A percentile compares a stretch with the other conserved stretches of the same genome.
phyloP scores from a whole-genome alignment of 30 jellyfish, hydroid and myxozoan genomes.

The Nemopilema nomurai region DNA sequence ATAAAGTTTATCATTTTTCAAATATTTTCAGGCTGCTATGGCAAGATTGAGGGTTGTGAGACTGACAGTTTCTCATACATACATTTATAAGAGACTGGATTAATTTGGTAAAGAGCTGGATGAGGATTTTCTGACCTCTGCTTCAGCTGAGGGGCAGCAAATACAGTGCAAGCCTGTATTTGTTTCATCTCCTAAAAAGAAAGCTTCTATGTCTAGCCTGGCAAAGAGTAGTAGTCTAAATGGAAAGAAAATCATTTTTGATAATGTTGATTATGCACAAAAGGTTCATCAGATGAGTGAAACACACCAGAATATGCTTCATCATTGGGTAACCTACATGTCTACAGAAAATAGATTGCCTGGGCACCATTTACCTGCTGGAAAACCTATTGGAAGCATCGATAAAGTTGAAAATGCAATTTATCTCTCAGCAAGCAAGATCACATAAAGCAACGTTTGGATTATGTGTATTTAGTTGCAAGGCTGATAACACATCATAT shows the following conservation, averaged over 20 bases:
- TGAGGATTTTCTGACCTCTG: neutral
- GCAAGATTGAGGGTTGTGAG: neutral
- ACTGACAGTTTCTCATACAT: neutral
- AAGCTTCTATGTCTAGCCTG: neutral
- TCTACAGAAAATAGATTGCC: conserved; percentile 10
- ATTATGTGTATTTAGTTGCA: neutral
- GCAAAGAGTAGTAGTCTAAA: neutral
- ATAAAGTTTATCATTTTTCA: neutral
- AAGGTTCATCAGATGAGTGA: conserved; percentile 18
- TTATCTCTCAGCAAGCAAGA: neutral
- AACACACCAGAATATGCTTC: neutral
- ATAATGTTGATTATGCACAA: neutral
- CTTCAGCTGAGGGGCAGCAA: neutral
- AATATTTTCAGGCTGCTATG: neutral
- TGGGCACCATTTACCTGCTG: neutral
- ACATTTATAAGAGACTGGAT: neutral
- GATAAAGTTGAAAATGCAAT: neutral
- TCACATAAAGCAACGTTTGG: conserved; percentile 10
- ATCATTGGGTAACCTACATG: conserved; percentile 18
- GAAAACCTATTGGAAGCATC: conserved; percentile 1
- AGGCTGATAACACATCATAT: neutral
- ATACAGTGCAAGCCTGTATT: neutral
- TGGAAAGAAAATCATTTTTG: conserved; percentile 14
- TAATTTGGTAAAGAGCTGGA: neutral
- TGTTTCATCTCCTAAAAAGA: neutral